A percentile compares a stretch with the other conserved stretches of the same genome.
Evolutionary conservation across 2,113 vertebrate genomes (phyloP).

Genomic region (Gopherus evgoodei): DNA sequence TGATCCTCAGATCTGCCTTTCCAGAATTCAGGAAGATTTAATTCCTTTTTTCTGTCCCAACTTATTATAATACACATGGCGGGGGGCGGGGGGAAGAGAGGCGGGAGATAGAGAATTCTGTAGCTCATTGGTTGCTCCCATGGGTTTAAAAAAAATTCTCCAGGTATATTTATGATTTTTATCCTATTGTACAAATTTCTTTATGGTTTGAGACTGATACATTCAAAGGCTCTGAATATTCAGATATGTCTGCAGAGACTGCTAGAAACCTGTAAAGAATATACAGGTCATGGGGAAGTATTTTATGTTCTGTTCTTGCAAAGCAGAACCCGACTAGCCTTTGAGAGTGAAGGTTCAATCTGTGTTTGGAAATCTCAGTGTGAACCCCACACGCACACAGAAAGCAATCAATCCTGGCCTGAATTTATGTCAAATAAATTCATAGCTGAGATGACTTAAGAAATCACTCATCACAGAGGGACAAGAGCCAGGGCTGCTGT

Average conservation of each 20-base stretch:
- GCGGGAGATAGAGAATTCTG: not conserved
- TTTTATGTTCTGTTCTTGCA: not conserved
- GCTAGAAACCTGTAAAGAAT: not conserved
- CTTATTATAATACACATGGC: not conserved
- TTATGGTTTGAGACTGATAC: not conserved
- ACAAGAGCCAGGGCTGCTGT: not conserved
- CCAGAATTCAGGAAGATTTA: not conserved
- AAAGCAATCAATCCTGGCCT: not conserved
- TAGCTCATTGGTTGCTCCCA: not conserved
- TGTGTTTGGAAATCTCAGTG: not conserved
- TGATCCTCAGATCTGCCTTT: not conserved
- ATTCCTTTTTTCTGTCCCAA: not conserved
- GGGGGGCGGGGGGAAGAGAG: not conserved
- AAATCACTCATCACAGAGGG: not conserved
- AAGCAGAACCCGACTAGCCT: not conserved
- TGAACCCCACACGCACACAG: not conserved
- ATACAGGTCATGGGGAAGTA: not conserved
- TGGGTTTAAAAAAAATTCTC: not conserved
- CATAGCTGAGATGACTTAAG: not conserved
- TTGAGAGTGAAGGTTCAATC: not conserved
- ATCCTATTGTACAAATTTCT: not conserved
- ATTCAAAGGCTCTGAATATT: conserved; percentile 18
- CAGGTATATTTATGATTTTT: not conserved
- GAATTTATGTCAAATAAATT: not conserved
- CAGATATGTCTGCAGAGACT: not conserved